Evolutionary conservation across 2,797 vertebrate species (phyloP), one percentile per base, ranked within the genome.

Genomic region (Serranus cabrilla): DNA sequence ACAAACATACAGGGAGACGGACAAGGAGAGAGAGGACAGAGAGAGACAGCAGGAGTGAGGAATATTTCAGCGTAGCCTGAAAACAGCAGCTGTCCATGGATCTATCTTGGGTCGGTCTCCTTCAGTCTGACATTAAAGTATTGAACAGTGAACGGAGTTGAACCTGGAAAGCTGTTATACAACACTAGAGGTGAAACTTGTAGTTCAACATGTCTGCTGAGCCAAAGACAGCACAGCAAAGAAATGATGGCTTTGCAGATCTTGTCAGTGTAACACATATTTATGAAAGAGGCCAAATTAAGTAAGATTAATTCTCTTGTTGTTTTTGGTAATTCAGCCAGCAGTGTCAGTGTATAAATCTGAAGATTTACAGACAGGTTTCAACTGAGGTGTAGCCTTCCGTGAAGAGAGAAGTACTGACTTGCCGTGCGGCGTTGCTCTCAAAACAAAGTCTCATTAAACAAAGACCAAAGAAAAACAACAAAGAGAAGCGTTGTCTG

Each of bases 371-470:
- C 43, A 78, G 55, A 67, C 56, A 60, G 20, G 43, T 74, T 77
- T 83, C 17, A 45, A 54, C 47, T 68, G 39, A 37, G 23, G 51
- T 27, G 61, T 34, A 66, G 73, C 65, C 60, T 62, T 46, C 54
- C 12, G 17, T 77, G 66, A 74, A 62, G 47, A 49, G 57, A 79
- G 74, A 63, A 51, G 82, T 31, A 69, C 47, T 47, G 74, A 68
- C 87, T 80, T 17, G 74, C 69, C 46, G 40, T 42, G 58, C 10
- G 8, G 54, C 62, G 23, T 12, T 13, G 72, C 46, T 61, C 75
- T 71, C 31, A 70, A 77, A 83, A 79, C 70, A 82, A 65, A 87
- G 81, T 69, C 74, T 81, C 59, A 82, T 89, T 85, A 74, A 80
- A 87, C 75, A 81, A 76, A 87, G 51, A 83, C n/a, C 49, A 54